Percentiles rank a stretch among this genome's conserved stretches.
Evolutionary conservation across 2,797 vertebrate species (phyloP).

Genomic region (Danio tinwini): DNA sequence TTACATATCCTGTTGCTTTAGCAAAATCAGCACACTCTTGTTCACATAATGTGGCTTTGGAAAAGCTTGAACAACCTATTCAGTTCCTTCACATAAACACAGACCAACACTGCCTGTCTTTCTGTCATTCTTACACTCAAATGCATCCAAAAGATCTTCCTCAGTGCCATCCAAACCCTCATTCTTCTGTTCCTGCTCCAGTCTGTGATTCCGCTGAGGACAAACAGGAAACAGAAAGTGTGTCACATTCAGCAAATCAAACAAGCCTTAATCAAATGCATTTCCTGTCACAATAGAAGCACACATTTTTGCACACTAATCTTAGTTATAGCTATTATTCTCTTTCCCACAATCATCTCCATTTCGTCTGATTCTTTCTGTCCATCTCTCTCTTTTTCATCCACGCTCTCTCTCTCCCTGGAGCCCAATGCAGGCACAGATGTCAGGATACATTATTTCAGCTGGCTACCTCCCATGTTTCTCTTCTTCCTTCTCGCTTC

Average conservation of each 20-base stretch:
- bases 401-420: constrained; percentile 55
- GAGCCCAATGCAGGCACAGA: constrained; percentile 77
- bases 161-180: constrained; percentile 51
- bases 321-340: constrained; percentile 38
- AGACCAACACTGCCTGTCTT: not conserved
- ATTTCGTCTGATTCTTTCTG: constrained; percentile 57
- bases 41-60: constrained; percentile 19
- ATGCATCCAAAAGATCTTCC: constrained; percentile 46
- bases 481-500: constrained; percentile 17
- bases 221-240: constrained; percentile 58
- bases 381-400: constrained; percentile 37
- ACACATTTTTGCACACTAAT: constrained; percentile 13
- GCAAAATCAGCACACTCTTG: not conserved
- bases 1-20: constrained; percentile 19
- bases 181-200: constrained; percentile 47
- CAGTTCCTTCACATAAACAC: constrained; percentile 32
- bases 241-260: constrained; percentile 51
- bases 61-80: constrained; percentile 28
- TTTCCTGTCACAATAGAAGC: constrained; percentile 25
- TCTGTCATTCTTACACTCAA: constrained; percentile 20
- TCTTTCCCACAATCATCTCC: constrained; percentile 47
- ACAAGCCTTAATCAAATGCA: constrained; percentile 28
- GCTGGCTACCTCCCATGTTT: constrained; percentile 71
- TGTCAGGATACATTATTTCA: constrained; percentile 81
- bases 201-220: constrained; percentile 54